Base-by-base conservation (phyloP, 2,797 vertebrate species). In the Enteromius treurensis region DNA sequence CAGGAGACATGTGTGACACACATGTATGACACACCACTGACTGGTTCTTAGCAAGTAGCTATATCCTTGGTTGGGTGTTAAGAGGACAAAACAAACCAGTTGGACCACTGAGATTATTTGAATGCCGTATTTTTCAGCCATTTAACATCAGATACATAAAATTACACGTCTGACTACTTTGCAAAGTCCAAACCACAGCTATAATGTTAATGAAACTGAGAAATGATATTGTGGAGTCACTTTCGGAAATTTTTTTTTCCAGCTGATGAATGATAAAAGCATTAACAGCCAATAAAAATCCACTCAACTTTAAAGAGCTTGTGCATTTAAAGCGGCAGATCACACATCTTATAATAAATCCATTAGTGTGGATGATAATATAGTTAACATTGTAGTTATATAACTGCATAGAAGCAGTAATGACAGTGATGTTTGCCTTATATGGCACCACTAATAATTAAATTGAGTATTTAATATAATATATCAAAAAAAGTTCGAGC, bases 251-350 rank as follows among this genome's bases (percentile, higher is more conserved):
- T 71, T 71, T 71, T 49, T 49, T 42, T 26, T 26, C 26, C 47
- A 73, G 5, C 17, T 32, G 70, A 73, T 73, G 17, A 73, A 74
- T 34, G 19, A 74, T 34, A 53, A 74, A 74, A 53, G 21, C 29
- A 74, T 34, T 74, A 32, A 53, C 29, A 14, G 19, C 49, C 49
- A 75, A 75, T 55, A 34, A 55, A 21, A 51, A 29, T 71, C 37
- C n/a, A 69, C 67, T 62, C 40, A 23, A 26, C n/a, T 45, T 70
- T 70, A 70, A 70, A 71, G 69, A 29, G 45, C 23, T 71, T 2
- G 23, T 49, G 26, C 45, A 32, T 21, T 73, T 51, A 73, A 73
- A 73, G 70, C 17, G 0, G 70, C 15, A 73, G 70, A 73, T 1
- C 1, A 32, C 17, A 32, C 47, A 32, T 9, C 26, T 53, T 74